phyloP scores from a whole-genome alignment of 2,888 invertebrate genomes.

The Sepiola atlantica region DNA sequence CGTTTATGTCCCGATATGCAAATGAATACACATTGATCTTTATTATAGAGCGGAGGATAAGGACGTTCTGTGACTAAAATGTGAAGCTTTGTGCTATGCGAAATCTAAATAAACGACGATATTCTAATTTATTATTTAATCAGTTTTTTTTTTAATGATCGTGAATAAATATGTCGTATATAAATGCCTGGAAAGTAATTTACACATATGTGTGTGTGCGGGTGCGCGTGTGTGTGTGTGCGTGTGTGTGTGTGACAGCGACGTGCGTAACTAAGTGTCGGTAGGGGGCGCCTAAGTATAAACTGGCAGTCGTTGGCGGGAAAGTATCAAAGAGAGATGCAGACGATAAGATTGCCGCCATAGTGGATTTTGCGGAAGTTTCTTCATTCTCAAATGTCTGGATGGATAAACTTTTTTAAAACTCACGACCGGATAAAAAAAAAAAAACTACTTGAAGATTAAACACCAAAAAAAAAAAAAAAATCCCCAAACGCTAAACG shows the following conservation, averaged over 20 bases:
- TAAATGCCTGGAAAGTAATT: background rate
- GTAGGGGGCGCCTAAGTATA: background rate
- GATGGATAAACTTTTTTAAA: background rate
- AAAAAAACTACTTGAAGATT: background rate
- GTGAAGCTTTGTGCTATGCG: too few species aligned
- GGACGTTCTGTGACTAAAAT: too few species aligned
- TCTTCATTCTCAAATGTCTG: background rate
- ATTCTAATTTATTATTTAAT: too few species aligned
- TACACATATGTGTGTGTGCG: background rate
- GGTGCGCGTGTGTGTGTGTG: background rate
- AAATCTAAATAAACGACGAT: too few species aligned
- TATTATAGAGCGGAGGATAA: too few species aligned
- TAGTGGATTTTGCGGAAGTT: background rate
- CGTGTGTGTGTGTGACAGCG: background rate
- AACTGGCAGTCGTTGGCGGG: background rate
- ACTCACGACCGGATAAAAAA: background rate
- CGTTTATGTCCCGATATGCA: too few species aligned
- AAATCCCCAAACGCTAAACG: background rate
- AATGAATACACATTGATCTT: too few species aligned
- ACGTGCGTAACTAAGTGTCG: background rate
- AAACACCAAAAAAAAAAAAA: background rate
- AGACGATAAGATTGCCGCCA: constrained; percentile 21
- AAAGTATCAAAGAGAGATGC: background rate
- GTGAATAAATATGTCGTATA: too few species aligned
- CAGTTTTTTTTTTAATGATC: too few species aligned